Conservation (phyloP, 1,140 invertebrate genomes). For the Drosophila ambigua region DNA sequence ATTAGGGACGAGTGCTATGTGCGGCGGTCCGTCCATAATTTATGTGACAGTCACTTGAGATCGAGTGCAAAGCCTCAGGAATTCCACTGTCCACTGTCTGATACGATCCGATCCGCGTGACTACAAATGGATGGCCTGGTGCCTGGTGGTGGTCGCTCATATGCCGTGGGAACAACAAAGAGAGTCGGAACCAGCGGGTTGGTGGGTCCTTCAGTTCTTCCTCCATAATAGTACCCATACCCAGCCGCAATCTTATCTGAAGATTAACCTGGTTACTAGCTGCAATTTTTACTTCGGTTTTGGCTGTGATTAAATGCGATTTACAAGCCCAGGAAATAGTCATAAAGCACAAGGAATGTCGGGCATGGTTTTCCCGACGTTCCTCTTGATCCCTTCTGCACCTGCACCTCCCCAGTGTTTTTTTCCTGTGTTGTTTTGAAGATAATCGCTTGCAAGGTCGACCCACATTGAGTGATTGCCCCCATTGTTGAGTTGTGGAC, state of each 20-base stretch:
- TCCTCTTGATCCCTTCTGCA: too few species aligned
- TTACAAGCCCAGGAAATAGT: constrained; percentile 9
- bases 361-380: too few species aligned
- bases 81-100: too few species aligned
- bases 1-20: too few species aligned
- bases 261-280: not conserved
- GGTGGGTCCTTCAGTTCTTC: not conserved
- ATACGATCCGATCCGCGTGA: too few species aligned
- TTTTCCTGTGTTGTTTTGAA: too few species aligned
- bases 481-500: too few species aligned
- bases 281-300: too few species aligned
- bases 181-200: not conserved
- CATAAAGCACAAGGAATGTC: not conserved
- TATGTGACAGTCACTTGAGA: constrained; percentile 8
- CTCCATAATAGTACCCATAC: too few species aligned
- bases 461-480: too few species aligned
- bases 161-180: constrained; percentile 41
- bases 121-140: not conserved
- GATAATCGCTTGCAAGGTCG: too few species aligned
- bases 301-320: not conserved
- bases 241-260: constrained; percentile 28
- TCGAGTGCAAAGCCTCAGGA: not conserved
- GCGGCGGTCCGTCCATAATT: not conserved
- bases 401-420: too few species aligned
- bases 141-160: not conserved